Conservation (phyloP, 1,140 invertebrate genomes). For the Bombus cullumanus region DNA sequence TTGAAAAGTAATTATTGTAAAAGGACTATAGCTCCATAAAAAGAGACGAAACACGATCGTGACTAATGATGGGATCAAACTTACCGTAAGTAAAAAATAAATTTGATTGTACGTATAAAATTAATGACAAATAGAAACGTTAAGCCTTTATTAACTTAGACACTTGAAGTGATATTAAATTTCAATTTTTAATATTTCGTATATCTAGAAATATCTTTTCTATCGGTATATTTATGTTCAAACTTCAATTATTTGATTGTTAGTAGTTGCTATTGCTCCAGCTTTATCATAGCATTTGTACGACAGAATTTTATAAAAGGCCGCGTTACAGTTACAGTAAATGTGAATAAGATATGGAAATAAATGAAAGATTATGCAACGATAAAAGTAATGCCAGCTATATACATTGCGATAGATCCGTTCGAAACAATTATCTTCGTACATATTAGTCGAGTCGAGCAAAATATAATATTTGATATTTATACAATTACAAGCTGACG, state of each 20-base stretch:
- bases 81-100: background rate
- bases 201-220: background rate
- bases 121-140: background rate
- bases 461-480: background rate
- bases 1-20: background rate
- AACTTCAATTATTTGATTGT: background rate
- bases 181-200: background rate
- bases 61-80: slow-evolving; percentile 26
- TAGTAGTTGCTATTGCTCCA: too few relatives aligned
- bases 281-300: too few relatives aligned
- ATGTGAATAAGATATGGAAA: background rate
- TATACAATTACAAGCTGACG: too few relatives aligned
- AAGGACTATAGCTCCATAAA: too few relatives aligned
- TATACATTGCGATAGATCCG: too few relatives aligned
- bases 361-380: background rate
- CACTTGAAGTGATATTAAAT: background rate
- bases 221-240: too few relatives aligned
- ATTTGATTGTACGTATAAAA: background rate
- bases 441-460: too few relatives aligned
- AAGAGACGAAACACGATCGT: background rate
- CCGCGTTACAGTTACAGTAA: too few relatives aligned
- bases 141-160: background rate
- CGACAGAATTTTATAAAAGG: too few relatives aligned
- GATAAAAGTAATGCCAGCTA: too few relatives aligned
- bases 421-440: background rate